Evolutionary conservation across 2,888 invertebrate species (phyloP).

Genomic region (Nomada ferruginata): DNA sequence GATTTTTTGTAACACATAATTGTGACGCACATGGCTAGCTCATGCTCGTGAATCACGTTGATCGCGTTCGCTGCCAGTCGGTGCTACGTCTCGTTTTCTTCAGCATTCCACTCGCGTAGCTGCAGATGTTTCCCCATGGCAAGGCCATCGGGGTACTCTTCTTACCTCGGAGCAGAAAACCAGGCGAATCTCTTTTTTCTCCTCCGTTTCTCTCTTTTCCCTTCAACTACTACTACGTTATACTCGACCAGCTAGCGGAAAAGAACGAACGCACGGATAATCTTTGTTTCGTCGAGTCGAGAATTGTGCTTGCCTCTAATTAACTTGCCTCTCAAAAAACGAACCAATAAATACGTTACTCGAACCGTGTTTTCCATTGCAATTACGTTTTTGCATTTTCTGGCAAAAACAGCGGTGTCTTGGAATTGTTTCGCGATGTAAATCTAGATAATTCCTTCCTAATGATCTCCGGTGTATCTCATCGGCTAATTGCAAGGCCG

Average conservation of each 20-base stretch:
- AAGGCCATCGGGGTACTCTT: constrained; percentile 43
- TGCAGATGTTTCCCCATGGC: constrained; percentile 52
- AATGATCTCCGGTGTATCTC: too few relatives aligned
- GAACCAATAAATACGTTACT: neutral
- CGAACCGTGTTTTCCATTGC: constrained; percentile 1
- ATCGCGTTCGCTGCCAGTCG: neutral
- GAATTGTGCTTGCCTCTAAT: constrained; percentile 7
- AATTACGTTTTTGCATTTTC: neutral
- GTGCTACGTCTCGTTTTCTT: constrained; percentile 1
- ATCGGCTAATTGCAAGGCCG: constrained; percentile 3
- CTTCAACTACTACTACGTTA: neutral
- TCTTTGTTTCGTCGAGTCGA: neutral
- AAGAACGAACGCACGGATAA: neutral
- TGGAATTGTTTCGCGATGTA: too few relatives aligned
- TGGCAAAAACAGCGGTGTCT: too few relatives aligned
- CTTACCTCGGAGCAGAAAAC: neutral
- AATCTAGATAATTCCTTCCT: too few relatives aligned
- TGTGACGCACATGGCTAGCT: neutral
- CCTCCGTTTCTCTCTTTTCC: neutral
- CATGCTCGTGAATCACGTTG: neutral
- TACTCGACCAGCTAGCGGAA: neutral
- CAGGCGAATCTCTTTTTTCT: neutral
- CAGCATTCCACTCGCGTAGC: constrained; percentile 42
- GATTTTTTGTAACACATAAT: neutral
- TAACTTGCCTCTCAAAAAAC: too few relatives aligned